Evolutionary conservation across 2,113 vertebrate species (phyloP), one percentile per base, ranked within the genome.

Genomic region (Desmodus rotundus): DNA sequence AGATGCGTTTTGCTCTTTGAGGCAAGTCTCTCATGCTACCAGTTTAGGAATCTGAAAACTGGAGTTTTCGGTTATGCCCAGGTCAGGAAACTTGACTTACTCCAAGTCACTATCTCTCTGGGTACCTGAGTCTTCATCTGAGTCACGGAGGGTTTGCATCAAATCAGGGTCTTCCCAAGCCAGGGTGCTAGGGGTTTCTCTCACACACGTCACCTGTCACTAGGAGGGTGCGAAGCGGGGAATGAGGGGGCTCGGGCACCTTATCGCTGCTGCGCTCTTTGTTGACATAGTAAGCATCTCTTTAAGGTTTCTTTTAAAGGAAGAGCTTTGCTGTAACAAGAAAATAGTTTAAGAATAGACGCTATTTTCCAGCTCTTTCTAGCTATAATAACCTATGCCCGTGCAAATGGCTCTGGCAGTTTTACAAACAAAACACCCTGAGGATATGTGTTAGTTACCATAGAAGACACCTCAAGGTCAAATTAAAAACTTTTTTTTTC

Each of bases 241-340:
- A 22, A 68, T 28, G 54, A 63, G 56, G 50, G 19, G 38, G 73
- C 47, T 78, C 45, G 63, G 67, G 28, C 8, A 11, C 43, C 73
- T 67, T 86, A 50, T 56, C 67, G 47, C 28, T 80, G 68, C 50
- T 41, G 41, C 38, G 20, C 88, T 83, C 86, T 85, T 88, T 87
- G 76, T 91, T 77, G 90, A 97, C 73, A 89, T 15, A 96, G 47
- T 50, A 73, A 90, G 52, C 33, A 70, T 89, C 61, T 86, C 36
- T 73, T 33, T 67, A 94, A 80, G 41, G 41, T 73, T 94, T 84
- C 47, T 91, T 95, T 67, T 76, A 77, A 83, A 86, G 74, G 52
- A 88, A 76, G 50, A 84, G 6, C 65, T 87, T 73, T 92, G 38
- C n/a, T 72, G 15, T 52, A 3, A 84, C 87, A 82, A 58, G 45